Evolutionary conservation across 2,113 vertebrate genomes (phyloP).

Genomic region (Pachycephala philippinensis): DNA sequence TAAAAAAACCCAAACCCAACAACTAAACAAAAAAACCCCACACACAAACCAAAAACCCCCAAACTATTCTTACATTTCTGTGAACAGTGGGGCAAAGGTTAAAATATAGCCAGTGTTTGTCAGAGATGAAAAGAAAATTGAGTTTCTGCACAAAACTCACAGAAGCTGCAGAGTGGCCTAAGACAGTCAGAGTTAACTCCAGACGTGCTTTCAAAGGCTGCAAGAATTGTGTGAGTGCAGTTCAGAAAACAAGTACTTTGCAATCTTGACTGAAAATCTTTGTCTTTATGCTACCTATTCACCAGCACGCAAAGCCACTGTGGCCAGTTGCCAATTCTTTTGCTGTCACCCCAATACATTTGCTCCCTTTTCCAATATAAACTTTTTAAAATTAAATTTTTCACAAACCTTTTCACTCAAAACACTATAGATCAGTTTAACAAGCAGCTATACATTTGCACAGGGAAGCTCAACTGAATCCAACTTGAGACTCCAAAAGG

Average conservation of each 20-base stretch:
- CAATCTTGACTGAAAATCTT: not conserved
- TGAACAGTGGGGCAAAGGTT: not conserved
- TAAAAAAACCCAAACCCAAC: not conserved
- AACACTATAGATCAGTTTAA: not conserved
- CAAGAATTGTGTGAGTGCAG: not conserved
- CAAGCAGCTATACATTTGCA: not conserved
- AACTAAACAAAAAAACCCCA: not conserved
- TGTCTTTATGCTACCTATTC: not conserved
- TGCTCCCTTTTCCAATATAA: not conserved
- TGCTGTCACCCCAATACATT: accelerated
- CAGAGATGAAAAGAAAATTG: not conserved
- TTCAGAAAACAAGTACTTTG: not conserved
- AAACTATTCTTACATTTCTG: not conserved
- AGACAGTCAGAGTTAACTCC: not conserved
- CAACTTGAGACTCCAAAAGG: not conserved
- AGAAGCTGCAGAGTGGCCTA: not conserved
- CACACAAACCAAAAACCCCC: not conserved
- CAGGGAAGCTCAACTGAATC: not conserved
- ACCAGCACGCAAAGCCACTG: accelerated
- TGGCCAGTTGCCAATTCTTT: not conserved
- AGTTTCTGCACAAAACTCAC: not conserved
- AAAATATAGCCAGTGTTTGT: not conserved
- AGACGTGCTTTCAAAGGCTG: not conserved
- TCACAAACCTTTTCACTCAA: not conserved
- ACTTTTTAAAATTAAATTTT: not conserved